Conservation (phyloP, 1,140 invertebrate genomes). For the Hyles vespertilio region DNA sequence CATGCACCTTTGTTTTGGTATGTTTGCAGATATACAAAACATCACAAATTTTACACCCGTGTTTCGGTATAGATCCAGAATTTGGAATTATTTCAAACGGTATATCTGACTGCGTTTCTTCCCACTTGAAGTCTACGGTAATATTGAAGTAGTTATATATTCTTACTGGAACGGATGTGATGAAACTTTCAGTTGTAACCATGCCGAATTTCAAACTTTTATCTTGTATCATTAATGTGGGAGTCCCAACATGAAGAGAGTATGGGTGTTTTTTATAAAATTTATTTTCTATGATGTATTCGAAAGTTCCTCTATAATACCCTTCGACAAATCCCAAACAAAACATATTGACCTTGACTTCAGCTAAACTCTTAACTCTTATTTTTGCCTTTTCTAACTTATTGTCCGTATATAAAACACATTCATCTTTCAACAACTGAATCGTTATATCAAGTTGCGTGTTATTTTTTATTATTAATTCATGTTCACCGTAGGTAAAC, state of each 20-base stretch:
- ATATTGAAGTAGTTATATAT: constrained; percentile 60
- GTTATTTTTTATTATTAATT: constrained; percentile 48
- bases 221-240: constrained; percentile 48
- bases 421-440: constrained; percentile 37
- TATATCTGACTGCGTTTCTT: constrained; percentile 37
- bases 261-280: constrained; percentile 48
- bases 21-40: constrained; percentile 49
- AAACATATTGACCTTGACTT: constrained; percentile 38
- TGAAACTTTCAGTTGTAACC: constrained; percentile 57
- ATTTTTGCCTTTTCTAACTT: constrained; percentile 30
- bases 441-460: constrained; percentile 43
- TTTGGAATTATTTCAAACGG: constrained; percentile 58
- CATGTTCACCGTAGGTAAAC: constrained; percentile 43
- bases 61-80: constrained; percentile 38
- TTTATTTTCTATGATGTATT: constrained; percentile 48
- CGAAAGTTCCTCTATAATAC: constrained; percentile 35
- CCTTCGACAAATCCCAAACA: constrained; percentile 46
- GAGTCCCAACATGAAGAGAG: constrained; percentile 45
- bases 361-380: constrained; percentile 34
- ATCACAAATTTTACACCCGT: constrained; percentile 53
- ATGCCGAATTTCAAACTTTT: constrained; percentile 64
- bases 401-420: constrained; percentile 43
- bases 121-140: constrained; percentile 48
- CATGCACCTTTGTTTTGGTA: constrained; percentile 55
- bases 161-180: constrained; percentile 53